Conservation (phyloP, 2,888 invertebrate genomes). For the Luperina testacea region DNA sequence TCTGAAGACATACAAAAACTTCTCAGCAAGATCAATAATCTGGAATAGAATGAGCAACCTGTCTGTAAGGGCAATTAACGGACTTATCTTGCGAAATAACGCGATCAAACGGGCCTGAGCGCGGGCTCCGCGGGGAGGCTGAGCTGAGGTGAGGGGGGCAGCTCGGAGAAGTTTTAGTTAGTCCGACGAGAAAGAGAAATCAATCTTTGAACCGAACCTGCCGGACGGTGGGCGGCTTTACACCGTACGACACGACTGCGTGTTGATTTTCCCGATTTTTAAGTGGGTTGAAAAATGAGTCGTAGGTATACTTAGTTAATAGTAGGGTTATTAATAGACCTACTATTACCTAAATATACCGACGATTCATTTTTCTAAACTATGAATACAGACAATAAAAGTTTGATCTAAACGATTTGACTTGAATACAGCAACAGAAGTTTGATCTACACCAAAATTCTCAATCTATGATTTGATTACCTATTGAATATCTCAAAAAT, state of each 20-base stretch:
- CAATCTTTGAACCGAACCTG: slow-evolving; percentile 85
- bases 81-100: slow-evolving; percentile 85
- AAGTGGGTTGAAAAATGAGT: neutral
- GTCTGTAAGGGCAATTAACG: slow-evolving; percentile 86
- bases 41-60: slow-evolving; percentile 84
- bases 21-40: slow-evolving; percentile 82
- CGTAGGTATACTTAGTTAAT: neutral
- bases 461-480: neutral
- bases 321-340: neutral
- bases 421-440: neutral
- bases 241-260: slow-evolving; percentile 69
- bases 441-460: neutral
- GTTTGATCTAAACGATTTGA: neutral
- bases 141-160: slow-evolving; percentile 51
- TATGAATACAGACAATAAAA: neutral
- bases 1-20: slow-evolving; percentile 86
- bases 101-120: slow-evolving; percentile 79
- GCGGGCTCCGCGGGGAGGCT: slow-evolving; percentile 28
- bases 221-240: slow-evolving; percentile 70
- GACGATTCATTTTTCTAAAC: neutral
- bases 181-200: slow-evolving; percentile 84
- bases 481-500: neutral
- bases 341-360: too few relatives aligned
- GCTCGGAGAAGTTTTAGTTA: slow-evolving; percentile 75
- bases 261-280: neutral